phyloP scores from a whole-genome alignment of 2,113 vertebrate species.

The Poeciliopsis occidentalis region DNA sequence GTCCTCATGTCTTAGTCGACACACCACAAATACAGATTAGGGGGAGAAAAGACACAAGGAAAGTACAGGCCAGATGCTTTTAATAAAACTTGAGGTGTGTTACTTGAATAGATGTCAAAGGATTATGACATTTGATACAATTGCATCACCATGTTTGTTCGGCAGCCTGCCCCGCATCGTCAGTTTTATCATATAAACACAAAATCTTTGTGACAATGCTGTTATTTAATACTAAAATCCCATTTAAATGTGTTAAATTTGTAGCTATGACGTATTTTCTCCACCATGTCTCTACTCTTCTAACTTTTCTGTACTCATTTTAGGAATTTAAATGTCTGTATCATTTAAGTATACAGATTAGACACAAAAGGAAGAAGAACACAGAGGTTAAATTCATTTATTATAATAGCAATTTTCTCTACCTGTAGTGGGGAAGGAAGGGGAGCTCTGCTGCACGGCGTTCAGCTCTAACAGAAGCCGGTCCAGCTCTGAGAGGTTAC shows the following conservation, averaged over 20 bases:
- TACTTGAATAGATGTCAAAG: too few species aligned
- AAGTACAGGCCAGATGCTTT: too few species aligned
- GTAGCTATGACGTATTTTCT: background rate
- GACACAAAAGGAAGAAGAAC: background rate
- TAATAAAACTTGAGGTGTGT: too few species aligned
- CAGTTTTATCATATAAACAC: too few species aligned
- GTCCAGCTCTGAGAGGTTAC: slow-evolving; percentile 96
- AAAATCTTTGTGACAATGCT: too few species aligned
- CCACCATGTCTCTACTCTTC: background rate
- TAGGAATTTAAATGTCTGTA: background rate
- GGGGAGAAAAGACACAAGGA: too few species aligned
- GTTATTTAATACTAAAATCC: too few species aligned
- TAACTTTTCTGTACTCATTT: background rate
- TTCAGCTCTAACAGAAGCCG: slow-evolving; percentile 94
- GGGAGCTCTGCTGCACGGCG: slow-evolving; percentile 89
- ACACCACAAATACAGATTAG: too few species aligned
- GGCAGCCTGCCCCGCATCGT: too few species aligned
- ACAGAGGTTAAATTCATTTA: background rate
- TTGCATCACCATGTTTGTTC: too few species aligned
- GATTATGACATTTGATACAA: too few species aligned
- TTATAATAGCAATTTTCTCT: background rate
- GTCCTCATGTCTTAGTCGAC: background rate
- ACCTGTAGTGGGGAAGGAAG: slow-evolving; percentile 88
- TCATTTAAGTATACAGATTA: background rate
- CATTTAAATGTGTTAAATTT: too few species aligned